These are phyloP conservation scores for Eclectus roratus DNA, from an alignment of 2,113 vertebrate genomes.

Conservation along the genomic window DNA sequence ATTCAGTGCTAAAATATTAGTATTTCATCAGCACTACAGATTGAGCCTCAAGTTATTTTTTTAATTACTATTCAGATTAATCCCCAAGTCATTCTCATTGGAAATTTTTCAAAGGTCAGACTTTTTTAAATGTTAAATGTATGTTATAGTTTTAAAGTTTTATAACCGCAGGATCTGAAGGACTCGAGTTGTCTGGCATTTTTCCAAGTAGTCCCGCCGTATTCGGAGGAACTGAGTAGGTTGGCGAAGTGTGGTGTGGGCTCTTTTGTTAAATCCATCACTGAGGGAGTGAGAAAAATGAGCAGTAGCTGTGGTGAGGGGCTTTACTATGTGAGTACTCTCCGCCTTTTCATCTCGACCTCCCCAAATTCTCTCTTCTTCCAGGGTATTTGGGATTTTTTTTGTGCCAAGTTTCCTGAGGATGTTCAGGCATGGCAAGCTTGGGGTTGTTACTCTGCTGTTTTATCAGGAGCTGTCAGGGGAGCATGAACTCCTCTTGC, in stretches of 20 bases:
- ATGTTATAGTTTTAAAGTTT: neutral
- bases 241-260: neutral
- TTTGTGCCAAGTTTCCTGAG: neutral
- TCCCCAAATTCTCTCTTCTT: neutral
- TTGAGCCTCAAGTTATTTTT: neutral
- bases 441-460: neutral
- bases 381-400: neutral
- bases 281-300: neutral
- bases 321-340: neutral
- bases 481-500: neutral
- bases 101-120: neutral
- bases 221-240: neutral
- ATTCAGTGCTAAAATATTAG: neutral
- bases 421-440: neutral
- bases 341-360: neutral
- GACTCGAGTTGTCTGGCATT: neutral
- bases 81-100: neutral
- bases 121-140: neutral
- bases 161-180: neutral
- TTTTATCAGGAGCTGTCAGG: neutral
- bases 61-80: neutral
- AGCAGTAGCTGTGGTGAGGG: neutral
- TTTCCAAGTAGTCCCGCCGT: slow-evolving; percentile 6
- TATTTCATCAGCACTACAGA: neutral
- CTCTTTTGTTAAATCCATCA: slow-evolving; percentile 1